Conservation (phyloP, 23 tunicate species). For the Trididemnum clinides region DNA sequence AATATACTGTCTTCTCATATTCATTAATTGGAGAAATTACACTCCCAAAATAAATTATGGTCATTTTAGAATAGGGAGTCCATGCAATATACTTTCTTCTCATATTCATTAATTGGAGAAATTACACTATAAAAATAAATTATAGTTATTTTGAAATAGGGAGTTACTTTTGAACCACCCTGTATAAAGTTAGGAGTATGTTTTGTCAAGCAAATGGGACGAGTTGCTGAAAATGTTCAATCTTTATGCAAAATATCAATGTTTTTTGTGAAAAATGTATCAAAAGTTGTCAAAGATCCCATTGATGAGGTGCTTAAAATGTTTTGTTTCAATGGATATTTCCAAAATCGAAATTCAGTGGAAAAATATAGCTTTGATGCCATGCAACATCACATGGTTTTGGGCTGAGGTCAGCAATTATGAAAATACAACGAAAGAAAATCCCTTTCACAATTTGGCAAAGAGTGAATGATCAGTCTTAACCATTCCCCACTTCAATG, state of each 20-base stretch:
- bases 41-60: too few relatives aligned
- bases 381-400: neutral
- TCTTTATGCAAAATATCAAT: neutral
- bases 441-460: neutral
- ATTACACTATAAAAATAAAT: too few relatives aligned
- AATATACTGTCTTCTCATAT: too few relatives aligned
- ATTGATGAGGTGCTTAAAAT: neutral
- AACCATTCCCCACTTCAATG: neutral
- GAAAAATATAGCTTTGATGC: neutral
- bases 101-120: too few relatives aligned
- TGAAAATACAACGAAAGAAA: neutral
- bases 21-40: too few relatives aligned
- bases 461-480: neutral
- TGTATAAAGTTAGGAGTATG: too few relatives aligned
- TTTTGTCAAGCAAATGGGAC: too few relatives aligned
- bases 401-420: neutral
- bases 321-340: neutral
- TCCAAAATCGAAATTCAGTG: neutral
- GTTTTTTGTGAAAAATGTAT: neutral
- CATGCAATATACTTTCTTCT: too few relatives aligned
- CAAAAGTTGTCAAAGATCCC: neutral
- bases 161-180: too few relatives aligned
- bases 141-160: too few relatives aligned
- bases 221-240: conserved; percentile 4
- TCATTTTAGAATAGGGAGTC: too few relatives aligned